Percentiles rank a stretch among this genome's conserved stretches.
Evolutionary conservation across 2,888 invertebrate genomes (phyloP).

Genomic region (Drosophila demipolita): DNA sequence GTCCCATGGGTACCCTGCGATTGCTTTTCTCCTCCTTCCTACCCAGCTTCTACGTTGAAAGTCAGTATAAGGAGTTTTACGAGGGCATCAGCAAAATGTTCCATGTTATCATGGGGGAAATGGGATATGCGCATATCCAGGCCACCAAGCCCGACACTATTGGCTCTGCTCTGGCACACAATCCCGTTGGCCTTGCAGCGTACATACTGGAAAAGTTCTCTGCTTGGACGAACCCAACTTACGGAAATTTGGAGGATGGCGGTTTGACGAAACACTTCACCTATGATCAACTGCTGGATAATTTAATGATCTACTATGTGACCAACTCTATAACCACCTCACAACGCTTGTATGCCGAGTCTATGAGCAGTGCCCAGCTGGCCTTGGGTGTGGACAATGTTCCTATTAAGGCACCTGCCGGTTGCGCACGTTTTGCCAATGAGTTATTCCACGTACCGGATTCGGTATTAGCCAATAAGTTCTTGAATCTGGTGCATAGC

Average conservation of each 20-base stretch:
- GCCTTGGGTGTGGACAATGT: slow-evolving; percentile 84
- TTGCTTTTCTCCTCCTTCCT: slow-evolving; percentile 86
- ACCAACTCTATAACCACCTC: slow-evolving; percentile 90
- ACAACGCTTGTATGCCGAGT: slow-evolving; percentile 89
- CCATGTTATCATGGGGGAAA: slow-evolving; percentile 83
- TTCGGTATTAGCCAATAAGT: slow-evolving; percentile 87
- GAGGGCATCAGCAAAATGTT: slow-evolving; percentile 83
- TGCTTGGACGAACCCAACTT: slow-evolving; percentile 88
- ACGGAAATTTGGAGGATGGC: slow-evolving; percentile 87
- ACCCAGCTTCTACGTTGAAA: slow-evolving; percentile 87
- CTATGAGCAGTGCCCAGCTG: slow-evolving; percentile 75
- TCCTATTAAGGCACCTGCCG: slow-evolving; percentile 89
- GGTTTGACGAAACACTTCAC: slow-evolving; percentile 87
- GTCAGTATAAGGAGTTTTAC: slow-evolving; percentile 85
- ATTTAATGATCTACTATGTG: slow-evolving; percentile 93
- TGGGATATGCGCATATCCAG: slow-evolving; percentile 91
- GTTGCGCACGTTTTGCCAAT: slow-evolving; percentile 90
- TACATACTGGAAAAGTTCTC: slow-evolving; percentile 96
- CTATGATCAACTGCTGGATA: slow-evolving; percentile 87
- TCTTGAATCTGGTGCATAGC: slow-evolving; percentile 88
- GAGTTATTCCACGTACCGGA: slow-evolving; percentile 88
- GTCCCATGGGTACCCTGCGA: slow-evolving; percentile 81
- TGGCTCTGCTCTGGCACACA: slow-evolving; percentile 86
- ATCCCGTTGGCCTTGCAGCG: slow-evolving; percentile 93
- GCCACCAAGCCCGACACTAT: slow-evolving; percentile 95